Percentiles rank a stretch among this genome's conserved stretches.
Evolutionary conservation across 1,140 invertebrate genomes (phyloP).

Genomic region (Zaprionus capensis): DNA sequence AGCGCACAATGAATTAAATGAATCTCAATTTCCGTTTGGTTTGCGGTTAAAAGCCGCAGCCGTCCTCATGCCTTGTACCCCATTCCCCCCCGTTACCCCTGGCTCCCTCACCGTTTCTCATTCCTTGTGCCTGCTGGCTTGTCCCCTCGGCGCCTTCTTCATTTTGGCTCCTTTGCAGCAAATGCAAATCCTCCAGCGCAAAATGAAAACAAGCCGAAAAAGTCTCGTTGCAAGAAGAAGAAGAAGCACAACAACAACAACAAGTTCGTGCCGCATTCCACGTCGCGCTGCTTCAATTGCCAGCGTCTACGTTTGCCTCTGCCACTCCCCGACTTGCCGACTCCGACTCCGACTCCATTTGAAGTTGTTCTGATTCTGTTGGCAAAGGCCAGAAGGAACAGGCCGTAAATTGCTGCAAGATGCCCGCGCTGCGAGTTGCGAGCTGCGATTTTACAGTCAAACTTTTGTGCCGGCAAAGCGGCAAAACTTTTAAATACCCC

Average conservation of each 20-base stretch:
- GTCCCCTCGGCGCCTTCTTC: not conserved
- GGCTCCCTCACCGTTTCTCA: not conserved
- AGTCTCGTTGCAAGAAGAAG: constrained; percentile 49
- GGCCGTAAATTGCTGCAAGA: constrained; percentile 80
- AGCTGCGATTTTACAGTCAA: constrained; percentile 55
- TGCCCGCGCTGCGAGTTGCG: constrained; percentile 51
- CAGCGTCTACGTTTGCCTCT: not conserved
- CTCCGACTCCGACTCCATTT: constrained; percentile 32
- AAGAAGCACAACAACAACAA: constrained; percentile 44
- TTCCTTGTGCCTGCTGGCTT: not conserved
- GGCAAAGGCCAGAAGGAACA: constrained; percentile 20
- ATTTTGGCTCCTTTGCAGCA: constrained; percentile 15
- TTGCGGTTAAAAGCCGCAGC: constrained; percentile 81
- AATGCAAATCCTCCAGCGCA: constrained; percentile 72
- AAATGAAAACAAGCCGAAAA: constrained; percentile 78
- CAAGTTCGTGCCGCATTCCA: constrained; percentile 16
- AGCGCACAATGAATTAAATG: constrained; percentile 80
- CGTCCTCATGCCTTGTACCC: constrained; percentile 31
- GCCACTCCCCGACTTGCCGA: constrained; percentile 19
- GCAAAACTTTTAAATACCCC: constrained; percentile 52
- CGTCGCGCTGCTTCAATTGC: constrained; percentile 55
- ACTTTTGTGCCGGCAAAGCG: constrained; percentile 65
- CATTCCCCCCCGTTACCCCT: not conserved
- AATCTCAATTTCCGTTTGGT: constrained; percentile 83
- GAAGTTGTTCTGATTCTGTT: constrained; percentile 52